phyloP scores from a whole-genome alignment of 2,888 invertebrate genomes.

The Zelleria hepariella region DNA sequence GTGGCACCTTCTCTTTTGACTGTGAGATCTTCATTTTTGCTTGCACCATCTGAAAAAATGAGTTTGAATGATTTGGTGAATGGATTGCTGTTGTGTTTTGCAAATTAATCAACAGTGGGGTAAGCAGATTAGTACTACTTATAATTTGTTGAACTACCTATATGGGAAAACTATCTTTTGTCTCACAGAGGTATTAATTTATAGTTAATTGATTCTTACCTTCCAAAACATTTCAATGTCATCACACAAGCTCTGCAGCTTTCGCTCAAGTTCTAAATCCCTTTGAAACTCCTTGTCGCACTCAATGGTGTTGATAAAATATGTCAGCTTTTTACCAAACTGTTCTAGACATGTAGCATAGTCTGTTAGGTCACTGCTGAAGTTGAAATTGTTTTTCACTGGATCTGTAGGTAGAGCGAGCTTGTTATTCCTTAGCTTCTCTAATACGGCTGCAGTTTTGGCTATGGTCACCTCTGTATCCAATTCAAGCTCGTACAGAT shows the following conservation, averaged over 20 bases:
- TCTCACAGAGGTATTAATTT: too few relatives aligned
- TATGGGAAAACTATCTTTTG: too few relatives aligned
- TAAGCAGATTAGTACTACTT: too few relatives aligned
- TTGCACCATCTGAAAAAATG: conserved; percentile 45
- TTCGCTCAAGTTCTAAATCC: conserved; percentile 41
- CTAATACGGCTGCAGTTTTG: background rate
- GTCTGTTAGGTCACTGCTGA: conserved; percentile 29
- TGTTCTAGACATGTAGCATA: conserved; percentile 47
- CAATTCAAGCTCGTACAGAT: background rate
- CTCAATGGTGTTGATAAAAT: conserved; percentile 38
- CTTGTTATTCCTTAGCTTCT: background rate
- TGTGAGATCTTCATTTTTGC: conserved; percentile 40
- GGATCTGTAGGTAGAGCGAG: background rate
- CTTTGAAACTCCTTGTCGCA: conserved; percentile 26
- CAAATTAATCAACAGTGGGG: background rate
- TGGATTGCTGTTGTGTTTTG: background rate
- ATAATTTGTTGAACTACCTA: too few relatives aligned
- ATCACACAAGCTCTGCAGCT: conserved; percentile 39
- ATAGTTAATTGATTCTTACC: conserved; percentile 32
- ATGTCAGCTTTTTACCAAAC: conserved; percentile 42
- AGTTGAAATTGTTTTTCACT: background rate
- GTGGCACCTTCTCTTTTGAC: conserved; percentile 26
- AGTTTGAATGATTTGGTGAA: too few relatives aligned
- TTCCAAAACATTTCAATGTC: conserved; percentile 53
- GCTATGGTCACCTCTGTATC: background rate